These are phyloP conservation scores for Cichladusa arquata DNA, from an alignment of 2,113 vertebrate genomes.

Conservation along the genomic window DNA sequence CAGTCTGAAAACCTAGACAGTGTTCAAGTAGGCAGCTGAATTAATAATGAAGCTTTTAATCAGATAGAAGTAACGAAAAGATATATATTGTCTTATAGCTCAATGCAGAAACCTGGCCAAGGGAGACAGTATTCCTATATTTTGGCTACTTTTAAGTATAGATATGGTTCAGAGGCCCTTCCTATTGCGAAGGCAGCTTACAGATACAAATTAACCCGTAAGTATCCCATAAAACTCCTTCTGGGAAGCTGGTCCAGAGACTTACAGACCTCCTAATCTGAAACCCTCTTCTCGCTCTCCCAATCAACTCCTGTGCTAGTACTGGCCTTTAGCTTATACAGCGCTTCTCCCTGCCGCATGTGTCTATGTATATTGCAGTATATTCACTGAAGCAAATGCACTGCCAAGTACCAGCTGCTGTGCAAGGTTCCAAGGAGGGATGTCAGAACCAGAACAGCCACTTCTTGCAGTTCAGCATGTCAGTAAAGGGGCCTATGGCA, in stretches of 20 bases:
- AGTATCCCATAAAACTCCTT: not conserved
- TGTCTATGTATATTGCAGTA: not conserved
- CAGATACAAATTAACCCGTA: not conserved
- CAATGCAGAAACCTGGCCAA: not conserved
- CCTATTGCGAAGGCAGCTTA: not conserved
- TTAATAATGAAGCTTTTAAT: constrained; percentile 61
- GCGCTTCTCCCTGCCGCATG: not conserved
- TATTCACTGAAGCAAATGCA: not conserved
- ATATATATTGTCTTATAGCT: not conserved
- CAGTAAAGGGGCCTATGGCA: not conserved
- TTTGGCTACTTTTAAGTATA: not conserved
- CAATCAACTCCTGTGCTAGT: not conserved
- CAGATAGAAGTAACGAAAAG: not conserved
- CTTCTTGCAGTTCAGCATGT: not conserved
- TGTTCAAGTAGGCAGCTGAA: constrained; percentile 40
- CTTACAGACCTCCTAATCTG: not conserved
- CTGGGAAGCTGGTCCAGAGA: not conserved
- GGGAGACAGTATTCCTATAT: not conserved
- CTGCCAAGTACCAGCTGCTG: not conserved
- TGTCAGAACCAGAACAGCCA: not conserved
- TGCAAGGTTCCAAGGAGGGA: not conserved
- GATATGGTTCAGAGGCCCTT: not conserved
- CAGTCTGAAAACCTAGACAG: constrained; percentile 53
- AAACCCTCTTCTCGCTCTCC: not conserved
- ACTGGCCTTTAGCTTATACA: not conserved